Conservation (phyloP, 2,797 vertebrate genomes). For the Molothrus aeneus region DNA sequence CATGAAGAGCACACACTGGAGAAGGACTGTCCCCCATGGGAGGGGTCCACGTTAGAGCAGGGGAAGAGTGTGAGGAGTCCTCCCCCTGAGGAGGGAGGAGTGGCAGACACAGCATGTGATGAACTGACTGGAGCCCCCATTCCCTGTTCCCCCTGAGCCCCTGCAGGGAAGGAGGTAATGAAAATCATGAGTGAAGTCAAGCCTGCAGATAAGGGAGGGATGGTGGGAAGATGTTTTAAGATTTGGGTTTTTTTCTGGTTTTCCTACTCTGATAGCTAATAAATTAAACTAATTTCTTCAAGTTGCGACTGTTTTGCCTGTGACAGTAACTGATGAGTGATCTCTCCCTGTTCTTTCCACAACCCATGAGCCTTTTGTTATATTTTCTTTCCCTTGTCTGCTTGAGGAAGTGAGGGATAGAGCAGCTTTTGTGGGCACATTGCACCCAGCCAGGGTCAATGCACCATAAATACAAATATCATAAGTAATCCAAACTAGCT, state of each 20-base stretch:
- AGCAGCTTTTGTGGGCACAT: neutral
- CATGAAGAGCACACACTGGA: neutral
- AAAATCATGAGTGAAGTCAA: neutral
- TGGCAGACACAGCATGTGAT: accelerated
- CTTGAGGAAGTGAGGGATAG: neutral
- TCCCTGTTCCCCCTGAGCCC: neutral
- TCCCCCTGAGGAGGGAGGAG: neutral
- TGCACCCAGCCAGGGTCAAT: neutral
- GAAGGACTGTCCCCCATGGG: neutral
- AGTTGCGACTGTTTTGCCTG: neutral
- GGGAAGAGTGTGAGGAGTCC: neutral
- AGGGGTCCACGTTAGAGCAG: neutral
- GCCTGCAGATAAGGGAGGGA: neutral
- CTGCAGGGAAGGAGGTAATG: neutral
- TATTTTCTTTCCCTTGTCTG: neutral
- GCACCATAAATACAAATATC: neutral
- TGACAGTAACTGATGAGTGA: neutral
- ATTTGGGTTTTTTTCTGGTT: neutral
- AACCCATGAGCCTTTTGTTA: neutral
- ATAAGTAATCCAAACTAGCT: constrained; percentile 17
- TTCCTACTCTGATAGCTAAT: neutral
- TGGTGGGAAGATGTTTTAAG: neutral
- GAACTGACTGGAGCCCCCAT: neutral
- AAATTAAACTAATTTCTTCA: neutral
- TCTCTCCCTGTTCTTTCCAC: neutral